phyloP scores from a whole-genome alignment of 2,888 invertebrate genomes.

The Tetramorium bicarinatum region DNA sequence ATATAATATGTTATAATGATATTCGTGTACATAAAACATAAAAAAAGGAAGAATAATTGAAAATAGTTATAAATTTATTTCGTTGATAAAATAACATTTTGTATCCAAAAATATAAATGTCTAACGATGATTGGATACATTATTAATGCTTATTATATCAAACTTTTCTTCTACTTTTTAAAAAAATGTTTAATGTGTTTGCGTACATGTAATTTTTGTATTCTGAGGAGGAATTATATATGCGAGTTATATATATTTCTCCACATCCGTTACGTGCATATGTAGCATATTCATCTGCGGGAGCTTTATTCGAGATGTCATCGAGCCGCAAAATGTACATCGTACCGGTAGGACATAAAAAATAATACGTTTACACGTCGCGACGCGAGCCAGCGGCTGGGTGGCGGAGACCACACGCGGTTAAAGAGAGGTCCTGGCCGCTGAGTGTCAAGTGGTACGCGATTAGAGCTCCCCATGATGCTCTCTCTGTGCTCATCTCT shows the following conservation, averaged over 20 bases:
- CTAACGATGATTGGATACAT: neutral
- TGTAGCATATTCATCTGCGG: conserved; percentile 7
- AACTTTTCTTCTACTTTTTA: neutral
- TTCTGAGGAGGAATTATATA: neutral
- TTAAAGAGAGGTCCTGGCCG: conserved; percentile 68
- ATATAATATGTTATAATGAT: neutral
- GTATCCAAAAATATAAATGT: neutral
- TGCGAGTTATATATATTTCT: neutral
- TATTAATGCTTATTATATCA: neutral
- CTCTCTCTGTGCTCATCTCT: conserved; percentile 69
- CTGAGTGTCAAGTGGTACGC: conserved; percentile 83
- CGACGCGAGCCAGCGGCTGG: conserved; percentile 65
- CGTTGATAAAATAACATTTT: neutral
- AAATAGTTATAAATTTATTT: neutral
- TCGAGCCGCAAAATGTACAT: conserved; percentile 1
- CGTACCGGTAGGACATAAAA: conserved; percentile 54
- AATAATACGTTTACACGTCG: conserved; percentile 72
- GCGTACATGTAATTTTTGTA: neutral
- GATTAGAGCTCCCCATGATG: conserved; percentile 79
- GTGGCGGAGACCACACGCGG: conserved; percentile 50
- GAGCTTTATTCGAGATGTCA: neutral
- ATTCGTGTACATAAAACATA: neutral
- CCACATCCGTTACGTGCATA: neutral
- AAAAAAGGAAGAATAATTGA: neutral
- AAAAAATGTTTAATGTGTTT: neutral